These are phyloP conservation scores for Neotoxoptera formosana DNA, from an alignment of 1,140 invertebrate species.

Conservation along the genomic window DNA sequence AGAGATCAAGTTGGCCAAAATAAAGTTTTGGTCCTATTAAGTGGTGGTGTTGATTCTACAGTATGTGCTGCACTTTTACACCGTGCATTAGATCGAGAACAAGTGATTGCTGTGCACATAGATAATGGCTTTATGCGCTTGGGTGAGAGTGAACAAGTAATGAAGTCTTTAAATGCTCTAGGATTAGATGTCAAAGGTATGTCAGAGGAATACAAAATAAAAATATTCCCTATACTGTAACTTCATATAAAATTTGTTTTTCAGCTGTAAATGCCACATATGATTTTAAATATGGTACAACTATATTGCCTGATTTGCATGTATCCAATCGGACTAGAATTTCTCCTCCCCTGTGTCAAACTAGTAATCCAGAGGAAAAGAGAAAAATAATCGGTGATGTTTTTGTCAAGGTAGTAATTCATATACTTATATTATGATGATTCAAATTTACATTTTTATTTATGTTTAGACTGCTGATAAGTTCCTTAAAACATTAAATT, in stretches of 20 bases:
- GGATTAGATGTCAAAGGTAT: conserved; percentile 84
- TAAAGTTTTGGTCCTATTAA: conserved; percentile 94
- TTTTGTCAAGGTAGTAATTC: conserved; percentile 78
- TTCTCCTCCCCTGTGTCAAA: conserved; percentile 88
- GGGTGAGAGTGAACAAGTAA: conserved; percentile 89
- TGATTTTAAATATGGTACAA: conserved; percentile 79
- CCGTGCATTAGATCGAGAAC: conserved; percentile 86
- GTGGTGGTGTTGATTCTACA: conserved; percentile 98
- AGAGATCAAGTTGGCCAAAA: conserved; percentile 86
- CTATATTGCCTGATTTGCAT: conserved; percentile 72
- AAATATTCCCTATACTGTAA: conserved; percentile 6
- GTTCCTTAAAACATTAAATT: conserved; percentile 79
- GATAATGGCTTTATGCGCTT: conserved; percentile 99
- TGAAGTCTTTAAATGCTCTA: conserved; percentile 82
- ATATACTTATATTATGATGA: background rate
- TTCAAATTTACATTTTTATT: conserved; percentile 47
- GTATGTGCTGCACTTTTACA: conserved; percentile 95
- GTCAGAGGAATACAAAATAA: conserved; percentile 30
- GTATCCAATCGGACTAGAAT: conserved; percentile 72
- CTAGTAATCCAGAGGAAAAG: conserved; percentile 93
- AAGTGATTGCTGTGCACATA: conserved; percentile 96
- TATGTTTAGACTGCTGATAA: conserved; percentile 76
- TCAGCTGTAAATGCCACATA: conserved; percentile 77
- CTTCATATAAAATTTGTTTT: conserved; percentile 59
- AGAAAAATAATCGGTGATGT: conserved; percentile 98